Conservation (phyloP, 1,140 invertebrate genomes). For the Aphaenogaster floridana region DNA sequence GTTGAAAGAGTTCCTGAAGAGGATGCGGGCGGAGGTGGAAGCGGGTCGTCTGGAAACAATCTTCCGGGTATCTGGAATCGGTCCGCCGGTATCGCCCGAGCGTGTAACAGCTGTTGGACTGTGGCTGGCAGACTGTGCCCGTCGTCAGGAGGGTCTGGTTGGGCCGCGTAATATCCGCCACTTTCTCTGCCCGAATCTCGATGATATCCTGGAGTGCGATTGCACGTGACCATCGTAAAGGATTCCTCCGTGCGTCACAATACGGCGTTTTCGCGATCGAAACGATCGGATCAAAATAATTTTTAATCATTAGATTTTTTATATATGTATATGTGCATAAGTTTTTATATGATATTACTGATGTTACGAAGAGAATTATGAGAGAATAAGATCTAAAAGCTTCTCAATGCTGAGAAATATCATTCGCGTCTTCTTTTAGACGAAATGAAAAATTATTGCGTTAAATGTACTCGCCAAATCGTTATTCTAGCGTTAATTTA, state of each 20-base stretch:
- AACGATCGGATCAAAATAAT: background rate
- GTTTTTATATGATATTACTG: background rate
- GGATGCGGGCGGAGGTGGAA: constrained; percentile 77
- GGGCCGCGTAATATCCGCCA: constrained; percentile 83
- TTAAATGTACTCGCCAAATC: background rate
- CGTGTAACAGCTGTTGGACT: constrained; percentile 76
- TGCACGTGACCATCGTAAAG: background rate
- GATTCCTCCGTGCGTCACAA: too few species aligned
- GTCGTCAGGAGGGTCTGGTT: constrained; percentile 81
- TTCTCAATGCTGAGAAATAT: background rate
- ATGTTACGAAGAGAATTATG: background rate
- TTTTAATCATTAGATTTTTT: background rate
- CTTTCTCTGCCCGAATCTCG: constrained; percentile 82
- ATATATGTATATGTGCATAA: background rate
- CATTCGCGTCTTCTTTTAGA: background rate
- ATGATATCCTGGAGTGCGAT: constrained; percentile 51
- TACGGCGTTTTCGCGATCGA: background rate
- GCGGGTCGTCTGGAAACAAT: constrained; percentile 50
- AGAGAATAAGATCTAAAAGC: background rate
- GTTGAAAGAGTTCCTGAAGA: constrained; percentile 76
- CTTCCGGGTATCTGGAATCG: constrained; percentile 81
- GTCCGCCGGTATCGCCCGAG: constrained; percentile 77
- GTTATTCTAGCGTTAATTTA: background rate
- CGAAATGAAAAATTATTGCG: background rate
- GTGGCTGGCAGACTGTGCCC: constrained; percentile 82